A percentile compares a stretch with the other conserved stretches of the same genome.
These are phyloP conservation scores for Fulica atra DNA, from an alignment of 2,113 vertebrate species.

Conservation along the genomic window DNA sequence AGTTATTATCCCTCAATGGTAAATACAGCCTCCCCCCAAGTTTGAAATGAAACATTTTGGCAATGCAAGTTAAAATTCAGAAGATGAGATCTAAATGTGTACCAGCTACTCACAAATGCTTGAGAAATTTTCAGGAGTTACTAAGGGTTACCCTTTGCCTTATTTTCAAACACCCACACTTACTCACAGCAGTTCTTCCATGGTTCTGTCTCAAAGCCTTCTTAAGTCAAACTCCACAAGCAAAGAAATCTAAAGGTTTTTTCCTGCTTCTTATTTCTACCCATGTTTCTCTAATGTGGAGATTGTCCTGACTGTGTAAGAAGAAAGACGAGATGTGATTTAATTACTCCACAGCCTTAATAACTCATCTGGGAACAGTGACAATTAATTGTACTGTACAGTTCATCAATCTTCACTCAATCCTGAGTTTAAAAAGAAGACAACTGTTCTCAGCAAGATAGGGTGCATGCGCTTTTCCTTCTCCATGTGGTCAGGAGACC, in stretches of 20 bases:
- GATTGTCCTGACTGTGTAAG: neutral
- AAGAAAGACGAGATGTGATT: neutral
- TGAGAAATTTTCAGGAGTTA: slow-evolving; percentile 9
- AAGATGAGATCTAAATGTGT: neutral
- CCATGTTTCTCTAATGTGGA: neutral
- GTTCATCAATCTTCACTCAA: slow-evolving; percentile 24
- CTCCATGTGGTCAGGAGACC: neutral
- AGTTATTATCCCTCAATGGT: slow-evolving; percentile 44
- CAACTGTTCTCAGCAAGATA: neutral
- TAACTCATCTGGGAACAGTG: slow-evolving; percentile 5
- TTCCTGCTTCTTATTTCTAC: neutral
- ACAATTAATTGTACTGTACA: slow-evolving; percentile 18
- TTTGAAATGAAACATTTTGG: slow-evolving; percentile 47
- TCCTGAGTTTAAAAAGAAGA: neutral
- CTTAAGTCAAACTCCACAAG: neutral
- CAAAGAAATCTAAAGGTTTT: neutral
- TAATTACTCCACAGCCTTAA: slow-evolving; percentile 25
- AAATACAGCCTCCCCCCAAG: slow-evolving; percentile 14
- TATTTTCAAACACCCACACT: neutral
- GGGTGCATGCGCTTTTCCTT: neutral
- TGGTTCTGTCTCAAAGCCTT: neutral
- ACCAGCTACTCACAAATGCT: slow-evolving; percentile 33
- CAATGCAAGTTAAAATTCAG: slow-evolving; percentile 17
- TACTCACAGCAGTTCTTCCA: neutral
- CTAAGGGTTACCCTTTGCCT: neutral